Conservation (phyloP, 2,797 vertebrate species). For the Merluccius polli region DNA sequence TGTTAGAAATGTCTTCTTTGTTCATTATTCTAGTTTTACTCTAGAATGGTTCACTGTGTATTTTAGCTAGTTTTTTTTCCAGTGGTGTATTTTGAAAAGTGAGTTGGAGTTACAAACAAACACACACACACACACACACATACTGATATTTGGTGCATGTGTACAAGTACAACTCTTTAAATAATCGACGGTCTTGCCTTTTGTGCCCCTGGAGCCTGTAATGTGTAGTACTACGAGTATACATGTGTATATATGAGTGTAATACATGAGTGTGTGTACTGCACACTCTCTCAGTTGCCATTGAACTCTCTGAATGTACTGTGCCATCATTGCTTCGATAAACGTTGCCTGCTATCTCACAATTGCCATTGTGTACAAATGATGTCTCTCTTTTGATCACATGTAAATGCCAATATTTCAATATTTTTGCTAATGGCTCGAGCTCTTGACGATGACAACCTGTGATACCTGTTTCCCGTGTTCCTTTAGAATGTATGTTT, state of each 20-base stretch:
- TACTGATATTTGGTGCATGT: constrained; percentile 14
- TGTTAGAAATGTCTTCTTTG: background rate
- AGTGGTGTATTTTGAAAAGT: background rate
- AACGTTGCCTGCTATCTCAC: constrained; percentile 62
- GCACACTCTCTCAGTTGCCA: constrained; percentile 42
- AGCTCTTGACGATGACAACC: constrained; percentile 56
- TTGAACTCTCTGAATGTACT: constrained; percentile 70
- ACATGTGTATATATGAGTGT: constrained; percentile 9
- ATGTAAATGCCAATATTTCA: constrained; percentile 54
- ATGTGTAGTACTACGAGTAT: constrained; percentile 30
- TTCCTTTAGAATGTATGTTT: constrained; percentile 53
- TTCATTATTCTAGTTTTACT: background rate
- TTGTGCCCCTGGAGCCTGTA: constrained; percentile 44
- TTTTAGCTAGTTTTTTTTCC: background rate
- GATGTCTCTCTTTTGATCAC: constrained; percentile 65
- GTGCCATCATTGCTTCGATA: constrained; percentile 65
- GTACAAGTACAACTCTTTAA: constrained; percentile 17
- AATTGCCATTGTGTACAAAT: constrained; percentile 69
- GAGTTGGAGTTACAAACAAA: background rate
- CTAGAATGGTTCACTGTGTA: background rate
- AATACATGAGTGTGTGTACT: constrained; percentile 23
- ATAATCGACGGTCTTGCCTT: constrained; percentile 32
- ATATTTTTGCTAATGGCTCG: constrained; percentile 62
- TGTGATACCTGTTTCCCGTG: constrained; percentile 58
- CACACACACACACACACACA: background rate